A percentile compares a stretch with the other conserved stretches of the same genome.
Conservation (phyloP, 1,140 invertebrate genomes). For the Formica exsecta region DNA sequence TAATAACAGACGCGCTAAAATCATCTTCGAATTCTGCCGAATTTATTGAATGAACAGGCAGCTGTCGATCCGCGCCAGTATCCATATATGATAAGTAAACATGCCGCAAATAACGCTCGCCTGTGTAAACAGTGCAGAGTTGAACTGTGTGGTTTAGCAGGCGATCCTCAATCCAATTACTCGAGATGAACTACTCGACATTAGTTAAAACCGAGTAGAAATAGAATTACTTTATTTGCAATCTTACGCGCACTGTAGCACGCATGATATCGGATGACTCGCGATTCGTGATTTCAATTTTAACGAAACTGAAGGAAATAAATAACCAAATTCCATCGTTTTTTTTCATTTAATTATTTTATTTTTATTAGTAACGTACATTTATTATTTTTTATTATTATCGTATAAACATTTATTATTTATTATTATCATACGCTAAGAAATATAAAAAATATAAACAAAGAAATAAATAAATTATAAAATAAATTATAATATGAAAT, state of each 20-base stretch:
- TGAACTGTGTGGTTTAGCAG: constrained; percentile 1
- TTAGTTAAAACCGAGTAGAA: neutral
- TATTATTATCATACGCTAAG: no score
- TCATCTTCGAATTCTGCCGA: neutral
- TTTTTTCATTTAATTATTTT: no score
- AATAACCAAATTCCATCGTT: neutral
- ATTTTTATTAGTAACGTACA: no score
- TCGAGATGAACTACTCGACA: constrained; percentile 3
- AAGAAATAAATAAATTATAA: no score
- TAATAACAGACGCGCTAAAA: constrained; percentile 4
- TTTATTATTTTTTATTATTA: no score
- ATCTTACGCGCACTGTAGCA: neutral
- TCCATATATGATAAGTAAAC: constrained; percentile 43
- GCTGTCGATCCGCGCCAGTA: neutral
- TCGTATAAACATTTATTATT: no score
- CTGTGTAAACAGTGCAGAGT: constrained; percentile 3
- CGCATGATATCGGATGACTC: neutral
- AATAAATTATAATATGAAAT: no score
- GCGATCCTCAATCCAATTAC: constrained; percentile 27
- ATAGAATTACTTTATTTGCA: neutral
- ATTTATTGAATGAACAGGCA: neutral
- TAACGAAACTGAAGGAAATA: neutral
- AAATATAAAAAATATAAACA: no score
- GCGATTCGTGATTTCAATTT: neutral
- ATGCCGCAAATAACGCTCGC: constrained; percentile 28